Conservation (phyloP, 2,113 vertebrate species). For the Riparia riparia region DNA sequence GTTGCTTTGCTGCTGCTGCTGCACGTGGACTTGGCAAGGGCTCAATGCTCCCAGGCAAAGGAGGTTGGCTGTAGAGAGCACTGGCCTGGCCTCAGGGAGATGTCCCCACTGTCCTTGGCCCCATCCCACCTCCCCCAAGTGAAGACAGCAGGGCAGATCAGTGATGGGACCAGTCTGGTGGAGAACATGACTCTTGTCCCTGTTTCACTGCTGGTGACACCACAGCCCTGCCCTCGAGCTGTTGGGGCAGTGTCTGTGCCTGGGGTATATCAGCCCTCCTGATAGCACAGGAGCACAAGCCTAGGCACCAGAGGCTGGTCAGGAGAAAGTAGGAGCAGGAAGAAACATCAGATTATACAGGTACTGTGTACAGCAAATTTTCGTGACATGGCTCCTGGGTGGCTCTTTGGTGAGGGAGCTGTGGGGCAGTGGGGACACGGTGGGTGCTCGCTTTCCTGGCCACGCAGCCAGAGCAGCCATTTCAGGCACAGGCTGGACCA, state of each 20-base stretch:
- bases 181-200: not conserved
- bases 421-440: rapidly evolving
- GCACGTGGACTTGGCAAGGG: not conserved
- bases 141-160: not conserved
- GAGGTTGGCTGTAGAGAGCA: not conserved
- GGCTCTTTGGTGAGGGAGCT: rapidly evolving
- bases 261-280: not conserved
- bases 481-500: not conserved
- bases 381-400: rapidly evolving
- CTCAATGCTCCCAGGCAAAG: not conserved
- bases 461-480: rapidly evolving
- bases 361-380: not conserved
- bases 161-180: not conserved
- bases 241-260: rapidly evolving
- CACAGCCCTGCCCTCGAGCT: not conserved
- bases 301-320: not conserved
- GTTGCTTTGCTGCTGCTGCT: not conserved
- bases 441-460: not conserved
- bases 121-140: rapidly evolving
- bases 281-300: rapidly evolving
- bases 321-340: not conserved
- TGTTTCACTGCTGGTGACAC: not conserved
- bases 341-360: not conserved
- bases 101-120: not conserved
- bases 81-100: not conserved